Evolutionary conservation across 2,797 vertebrate genomes (phyloP), one percentile per base, ranked within the genome.

Genomic region (Tangara arthus): DNA sequence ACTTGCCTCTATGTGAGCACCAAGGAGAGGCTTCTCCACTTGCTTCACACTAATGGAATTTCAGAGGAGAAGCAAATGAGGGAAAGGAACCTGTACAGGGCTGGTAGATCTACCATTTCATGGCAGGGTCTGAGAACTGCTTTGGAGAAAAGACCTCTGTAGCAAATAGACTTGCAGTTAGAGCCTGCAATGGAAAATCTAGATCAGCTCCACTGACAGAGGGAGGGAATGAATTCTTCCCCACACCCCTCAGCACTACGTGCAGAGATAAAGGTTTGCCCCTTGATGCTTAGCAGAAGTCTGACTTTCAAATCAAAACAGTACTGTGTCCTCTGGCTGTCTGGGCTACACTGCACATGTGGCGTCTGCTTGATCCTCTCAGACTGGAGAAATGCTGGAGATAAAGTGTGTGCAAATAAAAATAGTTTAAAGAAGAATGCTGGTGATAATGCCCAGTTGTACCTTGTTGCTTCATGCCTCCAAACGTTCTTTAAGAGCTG

Each of bases 391-490:
- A 93, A 95, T 60, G 87, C 87, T 76, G 72, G 50, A 96, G 94
- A 96, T 95, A 90, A 96, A 94, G 76, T 44, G 68, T 0, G 2
- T 93, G 83, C 82, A 96, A 95, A 95, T 82, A 93, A 84, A 95
- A 94, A 89, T 91, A 96, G 95, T 94, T 87, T 94, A n/a, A 87
- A 95, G 59, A 96, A 96, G 91, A 96, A 96, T 91, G 89, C 37
- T 81, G 49, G 39, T 91, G 78, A 93, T 94, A 96, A 91, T 2
- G 0, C 71, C 71, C 65, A 32, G 65, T 80, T 79, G 72, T 90
- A 95, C 81, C 89, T 89, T 81, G 64, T 90, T 80, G 89, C 56
- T 91, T 87, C 85, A 52, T 56, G 76, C 82, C 84, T 89, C 44
- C 56, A 82, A 95, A 90, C 0, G 7, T 82, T 90, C 63, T 81